Conservation (phyloP, 2,888 invertebrate genomes). For the Nomada fabriciana region DNA sequence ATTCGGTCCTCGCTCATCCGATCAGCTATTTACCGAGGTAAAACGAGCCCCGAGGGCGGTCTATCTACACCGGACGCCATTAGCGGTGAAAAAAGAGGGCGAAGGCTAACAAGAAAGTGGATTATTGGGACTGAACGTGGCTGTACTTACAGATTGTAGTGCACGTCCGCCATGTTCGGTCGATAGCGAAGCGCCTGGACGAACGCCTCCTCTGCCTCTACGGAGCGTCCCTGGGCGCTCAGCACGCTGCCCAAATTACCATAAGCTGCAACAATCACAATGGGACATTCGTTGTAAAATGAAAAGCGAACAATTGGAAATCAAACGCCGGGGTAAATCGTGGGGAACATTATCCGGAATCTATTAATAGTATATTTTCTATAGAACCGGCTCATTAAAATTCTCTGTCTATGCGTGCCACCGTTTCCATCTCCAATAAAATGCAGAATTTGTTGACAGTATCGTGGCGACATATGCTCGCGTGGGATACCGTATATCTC, state of each 20-base stretch:
- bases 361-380: too few relatives aligned
- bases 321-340: too few relatives aligned
- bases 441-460: too few relatives aligned
- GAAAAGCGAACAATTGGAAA: background rate
- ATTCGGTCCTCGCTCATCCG: background rate
- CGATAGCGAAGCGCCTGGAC: constrained; percentile 95
- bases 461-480: background rate
- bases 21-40: constrained; percentile 26
- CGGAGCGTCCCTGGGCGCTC: constrained; percentile 93
- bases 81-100: constrained; percentile 23
- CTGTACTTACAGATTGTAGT: constrained; percentile 97
- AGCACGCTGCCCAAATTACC: constrained; percentile 98
- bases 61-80: constrained; percentile 13
- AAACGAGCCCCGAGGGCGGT: background rate
- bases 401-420: too few relatives aligned
- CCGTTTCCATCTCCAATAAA: too few relatives aligned
- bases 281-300: constrained; percentile 33
- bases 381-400: too few relatives aligned
- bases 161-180: constrained; percentile 99
- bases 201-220: constrained; percentile 96
- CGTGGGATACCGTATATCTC: constrained; percentile 1
- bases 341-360: too few relatives aligned
- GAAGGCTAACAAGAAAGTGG: constrained; percentile 43
- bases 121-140: constrained; percentile 57
- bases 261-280: constrained; percentile 89